Percentiles rank a stretch among this genome's conserved stretches.
These are phyloP conservation scores for Zaprionus ornatus DNA, from an alignment of 1,140 invertebrate species.

Conservation along the genomic window DNA sequence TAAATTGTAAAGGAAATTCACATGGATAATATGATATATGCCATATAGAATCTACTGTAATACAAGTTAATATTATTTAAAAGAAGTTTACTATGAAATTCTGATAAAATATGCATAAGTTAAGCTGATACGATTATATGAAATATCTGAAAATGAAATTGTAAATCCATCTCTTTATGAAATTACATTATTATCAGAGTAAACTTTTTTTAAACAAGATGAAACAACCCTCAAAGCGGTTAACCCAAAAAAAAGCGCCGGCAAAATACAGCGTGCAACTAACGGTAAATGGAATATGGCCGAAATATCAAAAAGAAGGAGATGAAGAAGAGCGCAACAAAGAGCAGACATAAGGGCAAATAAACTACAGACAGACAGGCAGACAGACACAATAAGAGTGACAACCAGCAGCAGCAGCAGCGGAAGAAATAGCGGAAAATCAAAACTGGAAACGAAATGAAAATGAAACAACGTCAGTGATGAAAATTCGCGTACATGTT, in stretches of 20 bases:
- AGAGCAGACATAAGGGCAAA: conserved; percentile 9
- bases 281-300: conserved; percentile 48
- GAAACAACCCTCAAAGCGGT: conserved; percentile 58
- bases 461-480: conserved; percentile 37
- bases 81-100: too few relatives aligned
- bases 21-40: too few relatives aligned
- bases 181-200: not conserved
- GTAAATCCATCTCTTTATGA: not conserved
- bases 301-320: conserved; percentile 56
- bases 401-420: not conserved
- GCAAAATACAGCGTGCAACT: conserved; percentile 38
- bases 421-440: conserved; percentile 11
- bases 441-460: conserved; percentile 38
- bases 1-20: not conserved
- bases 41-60: too few relatives aligned
- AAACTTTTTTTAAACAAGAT: not conserved
- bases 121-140: too few relatives aligned
- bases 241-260: conserved; percentile 57
- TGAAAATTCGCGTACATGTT: conserved; percentile 64
- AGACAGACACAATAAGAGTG: conserved; percentile 9
- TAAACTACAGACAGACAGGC: conserved; percentile 2
- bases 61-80: too few relatives aligned
- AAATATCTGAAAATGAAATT: too few relatives aligned
- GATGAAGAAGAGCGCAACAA: conserved; percentile 25
- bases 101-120: too few relatives aligned